Evolutionary conservation across 2,888 invertebrate species (phyloP).

Genomic region (Alcis repandata): DNA sequence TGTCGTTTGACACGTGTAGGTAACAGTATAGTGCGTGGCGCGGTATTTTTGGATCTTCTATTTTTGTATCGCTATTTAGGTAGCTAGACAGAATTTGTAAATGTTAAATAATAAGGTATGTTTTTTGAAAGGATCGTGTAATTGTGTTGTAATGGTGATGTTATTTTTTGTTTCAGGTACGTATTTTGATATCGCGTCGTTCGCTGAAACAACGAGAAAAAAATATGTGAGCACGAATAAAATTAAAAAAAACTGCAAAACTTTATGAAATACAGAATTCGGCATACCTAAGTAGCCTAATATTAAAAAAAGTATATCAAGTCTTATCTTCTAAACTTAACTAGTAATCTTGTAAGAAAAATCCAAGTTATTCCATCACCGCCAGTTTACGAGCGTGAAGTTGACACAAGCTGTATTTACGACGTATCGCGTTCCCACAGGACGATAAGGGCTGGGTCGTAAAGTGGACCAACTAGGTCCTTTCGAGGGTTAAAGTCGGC

Average conservation of each 20-base stretch:
- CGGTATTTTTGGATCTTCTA: constrained; percentile 30
- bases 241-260: background rate
- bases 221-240: background rate
- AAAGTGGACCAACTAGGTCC: constrained; percentile 40
- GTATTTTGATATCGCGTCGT: background rate
- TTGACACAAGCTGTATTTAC: constrained; percentile 46
- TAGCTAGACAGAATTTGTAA: constrained; percentile 18
- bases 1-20: constrained; percentile 44
- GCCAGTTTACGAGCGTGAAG: constrained; percentile 37
- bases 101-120: background rate
- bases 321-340: constrained; percentile 19
- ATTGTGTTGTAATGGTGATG: constrained; percentile 5
- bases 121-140: background rate
- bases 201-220: background rate
- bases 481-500: constrained; percentile 14
- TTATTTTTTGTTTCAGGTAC: constrained; percentile 41
- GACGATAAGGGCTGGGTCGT: constrained; percentile 43
- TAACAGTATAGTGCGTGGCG: constrained; percentile 32
- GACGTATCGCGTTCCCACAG: constrained; percentile 45
- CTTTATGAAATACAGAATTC: too few species aligned
- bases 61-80: constrained; percentile 31
- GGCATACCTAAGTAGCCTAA: background rate
- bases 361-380: constrained; percentile 39
- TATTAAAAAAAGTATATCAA: constrained; percentile 1
- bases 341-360: constrained; percentile 19